Base-by-base conservation (phyloP, 2,888 invertebrate genomes). In the Drosophila paranaensis region DNA sequence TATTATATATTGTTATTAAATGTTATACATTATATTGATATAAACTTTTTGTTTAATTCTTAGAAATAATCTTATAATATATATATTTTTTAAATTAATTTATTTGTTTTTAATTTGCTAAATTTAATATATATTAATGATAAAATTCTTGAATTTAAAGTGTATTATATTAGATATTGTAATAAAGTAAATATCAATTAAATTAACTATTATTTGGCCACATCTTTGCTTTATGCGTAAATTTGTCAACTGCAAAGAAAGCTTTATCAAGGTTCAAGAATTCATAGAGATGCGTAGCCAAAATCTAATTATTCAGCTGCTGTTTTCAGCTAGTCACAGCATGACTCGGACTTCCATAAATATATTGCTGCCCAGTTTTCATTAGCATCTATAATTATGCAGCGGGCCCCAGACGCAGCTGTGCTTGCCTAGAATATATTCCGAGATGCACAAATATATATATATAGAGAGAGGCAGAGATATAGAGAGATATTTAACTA, bases 331-430 rank as follows among this genome's bases (percentile, higher is more conserved):
- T 10, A 27, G n/a, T 13, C n/a, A 14, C 11, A 30, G 6, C 40
- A 40, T 14, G 39, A 27, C 10, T 27, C 30, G 55, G 6, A 33
- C 25, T 4, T 35, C 30, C 20, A 45, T 46, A 42, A 42, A 51
- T 56, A 27, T 37, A 45, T 40, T 20, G 16, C 13, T 9, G 35
- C 20, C 2, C 20, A 40, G 40, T 37, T 39, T 51, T 8, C 46
- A 67, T 56, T 55, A 27, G 30, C 35, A 57, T 74, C 57, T 48
- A 25, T 56, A 48, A 48, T 45, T 48, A 73, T 58, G 61, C 50
- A 45, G 20, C 20, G n/a, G 42, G 51, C 11, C 6, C 35, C 37
- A n/a, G 20, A 37, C 56, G 53, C 42, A 68, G 16, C 20, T 20
- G 43, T 13, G 43, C 25, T 45, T 3, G 13, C 2, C 40, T 39